Conservation (phyloP, 2,113 vertebrate species). For the Psilopogon haemacephalus region DNA sequence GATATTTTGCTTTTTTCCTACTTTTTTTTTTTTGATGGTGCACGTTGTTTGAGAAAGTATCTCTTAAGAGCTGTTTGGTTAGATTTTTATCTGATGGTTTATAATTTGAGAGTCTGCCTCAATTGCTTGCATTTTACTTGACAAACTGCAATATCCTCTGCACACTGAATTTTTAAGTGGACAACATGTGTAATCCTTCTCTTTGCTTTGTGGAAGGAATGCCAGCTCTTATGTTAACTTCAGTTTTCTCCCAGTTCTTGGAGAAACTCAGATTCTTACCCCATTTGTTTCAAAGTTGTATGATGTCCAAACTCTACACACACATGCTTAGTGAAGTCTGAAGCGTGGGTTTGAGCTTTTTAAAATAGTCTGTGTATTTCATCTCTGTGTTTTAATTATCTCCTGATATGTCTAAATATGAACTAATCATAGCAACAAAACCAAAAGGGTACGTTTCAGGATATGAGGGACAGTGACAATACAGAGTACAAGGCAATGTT, state of each 20-base stretch:
- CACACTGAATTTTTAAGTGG: background rate
- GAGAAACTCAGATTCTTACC: background rate
- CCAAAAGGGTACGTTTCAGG: background rate
- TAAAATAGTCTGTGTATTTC: background rate
- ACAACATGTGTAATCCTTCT: background rate
- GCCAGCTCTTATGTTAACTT: background rate
- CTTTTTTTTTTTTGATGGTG: background rate
- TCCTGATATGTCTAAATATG: background rate
- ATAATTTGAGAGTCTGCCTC: background rate
- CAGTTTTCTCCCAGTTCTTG: background rate
- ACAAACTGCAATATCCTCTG: background rate
- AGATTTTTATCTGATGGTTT: background rate
- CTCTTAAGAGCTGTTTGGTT: background rate
- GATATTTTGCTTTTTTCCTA: too few species aligned
- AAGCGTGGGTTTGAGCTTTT: background rate
- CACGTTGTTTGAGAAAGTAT: background rate
- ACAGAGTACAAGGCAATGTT: background rate
- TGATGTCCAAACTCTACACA: background rate
- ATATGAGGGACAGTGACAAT: background rate
- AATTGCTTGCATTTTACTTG: background rate
- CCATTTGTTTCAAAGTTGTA: background rate
- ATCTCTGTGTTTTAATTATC: background rate
- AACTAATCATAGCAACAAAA: background rate
- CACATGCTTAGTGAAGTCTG: background rate
- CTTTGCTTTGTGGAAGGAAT: background rate